Percentiles rank a stretch among this genome's conserved stretches.
phyloP scores from a whole-genome alignment of 2,113 vertebrate species.

The Cisticola juncidis region DNA sequence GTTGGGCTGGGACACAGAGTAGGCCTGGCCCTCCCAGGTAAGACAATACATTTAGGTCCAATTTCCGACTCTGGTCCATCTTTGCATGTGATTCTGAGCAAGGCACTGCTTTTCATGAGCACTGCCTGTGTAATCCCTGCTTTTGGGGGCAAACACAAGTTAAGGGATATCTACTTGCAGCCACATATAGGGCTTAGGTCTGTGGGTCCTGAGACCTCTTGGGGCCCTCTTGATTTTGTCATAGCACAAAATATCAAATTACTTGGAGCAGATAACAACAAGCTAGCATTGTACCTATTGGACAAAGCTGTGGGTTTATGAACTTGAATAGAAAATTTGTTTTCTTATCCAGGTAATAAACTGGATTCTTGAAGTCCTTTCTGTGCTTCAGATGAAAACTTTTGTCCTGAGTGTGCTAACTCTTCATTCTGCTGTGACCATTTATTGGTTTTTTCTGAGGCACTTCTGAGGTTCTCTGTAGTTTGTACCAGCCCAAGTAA shows the following conservation, averaged over 20 bases:
- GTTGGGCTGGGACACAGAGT: background rate
- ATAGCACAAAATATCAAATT: background rate
- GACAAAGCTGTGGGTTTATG: background rate
- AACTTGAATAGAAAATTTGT: background rate
- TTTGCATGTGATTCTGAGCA: background rate
- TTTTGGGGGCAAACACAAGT: background rate
- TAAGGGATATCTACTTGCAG: background rate
- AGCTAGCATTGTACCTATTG: background rate
- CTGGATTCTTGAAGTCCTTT: background rate
- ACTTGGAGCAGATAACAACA: background rate
- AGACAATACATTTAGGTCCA: background rate
- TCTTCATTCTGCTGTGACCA: background rate
- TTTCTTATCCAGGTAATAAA: background rate
- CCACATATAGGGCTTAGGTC: accelerated
- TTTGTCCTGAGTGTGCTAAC: background rate
- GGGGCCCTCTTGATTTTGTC: background rate
- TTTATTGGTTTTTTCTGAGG: background rate
- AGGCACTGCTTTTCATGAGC: background rate
- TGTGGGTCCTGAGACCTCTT: background rate
- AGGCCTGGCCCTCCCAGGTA: background rate
- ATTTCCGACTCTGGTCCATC: background rate
- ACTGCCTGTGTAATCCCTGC: background rate
- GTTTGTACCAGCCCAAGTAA: background rate
- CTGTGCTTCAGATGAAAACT: background rate
- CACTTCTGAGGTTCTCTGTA: background rate